Conservation (phyloP, 2,888 invertebrate species). For the Oxytorus armatus region DNA sequence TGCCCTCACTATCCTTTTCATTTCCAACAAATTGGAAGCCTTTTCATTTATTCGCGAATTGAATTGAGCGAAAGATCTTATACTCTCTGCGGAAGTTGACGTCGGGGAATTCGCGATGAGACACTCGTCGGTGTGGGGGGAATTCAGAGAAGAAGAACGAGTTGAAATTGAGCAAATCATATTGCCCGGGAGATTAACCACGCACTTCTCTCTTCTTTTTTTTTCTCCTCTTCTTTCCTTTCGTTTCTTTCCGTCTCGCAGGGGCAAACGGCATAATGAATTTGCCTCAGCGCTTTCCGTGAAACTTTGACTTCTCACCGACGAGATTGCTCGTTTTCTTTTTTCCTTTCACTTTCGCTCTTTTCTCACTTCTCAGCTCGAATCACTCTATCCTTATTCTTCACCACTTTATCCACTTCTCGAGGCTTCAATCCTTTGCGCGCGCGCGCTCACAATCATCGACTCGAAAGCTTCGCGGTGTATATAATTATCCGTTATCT, state of each 20-base stretch:
- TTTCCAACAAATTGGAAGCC: not conserved
- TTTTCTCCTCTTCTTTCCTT: not conserved
- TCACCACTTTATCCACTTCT: not conserved
- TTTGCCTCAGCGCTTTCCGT: conserved; percentile 3
- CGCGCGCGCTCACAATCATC: conserved; percentile 23
- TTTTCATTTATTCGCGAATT: conserved; percentile 19
- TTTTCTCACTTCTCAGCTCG: not conserved
- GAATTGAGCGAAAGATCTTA: conserved; percentile 13
- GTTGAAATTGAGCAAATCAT: conserved; percentile 19
- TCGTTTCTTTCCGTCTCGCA: conserved; percentile 26
- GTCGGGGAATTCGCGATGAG: not conserved
- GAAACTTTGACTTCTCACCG: not conserved
- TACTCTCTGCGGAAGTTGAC: not conserved
- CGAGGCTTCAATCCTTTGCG: not conserved
- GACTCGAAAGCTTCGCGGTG: conserved; percentile 1
- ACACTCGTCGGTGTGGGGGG: not conserved
- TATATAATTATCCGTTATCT: conserved; percentile 30
- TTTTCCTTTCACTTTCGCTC: not conserved
- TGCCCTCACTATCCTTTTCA: not conserved
- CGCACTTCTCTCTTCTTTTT: conserved; percentile 15
- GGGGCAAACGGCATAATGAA: conserved; percentile 42
- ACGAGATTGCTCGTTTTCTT: not conserved
- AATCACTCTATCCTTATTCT: not conserved
- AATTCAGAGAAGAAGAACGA: not conserved
- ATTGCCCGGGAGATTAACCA: conserved; percentile 27